Evolutionary conservation across 2,113 vertebrate genomes (phyloP).

Genomic region (Amazona guildingii): DNA sequence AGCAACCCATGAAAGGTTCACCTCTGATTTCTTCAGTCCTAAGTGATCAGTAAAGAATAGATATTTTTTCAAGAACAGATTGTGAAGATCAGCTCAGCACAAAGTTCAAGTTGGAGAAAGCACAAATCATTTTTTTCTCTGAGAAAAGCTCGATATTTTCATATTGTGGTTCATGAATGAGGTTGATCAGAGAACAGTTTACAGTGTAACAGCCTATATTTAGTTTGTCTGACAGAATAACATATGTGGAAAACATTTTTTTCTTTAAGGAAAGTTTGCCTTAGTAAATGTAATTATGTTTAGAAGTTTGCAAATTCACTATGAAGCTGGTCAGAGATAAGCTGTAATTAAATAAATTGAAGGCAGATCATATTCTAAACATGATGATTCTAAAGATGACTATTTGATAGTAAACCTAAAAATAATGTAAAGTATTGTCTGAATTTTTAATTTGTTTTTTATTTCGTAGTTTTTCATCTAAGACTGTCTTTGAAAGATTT

Average conservation of each 20-base stretch:
- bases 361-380: not conserved
- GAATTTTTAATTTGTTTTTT: not conserved
- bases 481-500: not conserved
- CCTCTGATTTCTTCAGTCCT: not conserved
- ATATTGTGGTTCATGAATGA: not conserved
- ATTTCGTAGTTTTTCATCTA: not conserved
- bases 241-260: not conserved
- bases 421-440: not conserved
- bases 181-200: not conserved
- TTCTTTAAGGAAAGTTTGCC: not conserved
- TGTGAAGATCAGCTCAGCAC: not conserved
- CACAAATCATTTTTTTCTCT: not conserved
- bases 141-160: not conserved
- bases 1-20: not conserved
- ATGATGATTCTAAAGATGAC: not conserved
- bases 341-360: not conserved
- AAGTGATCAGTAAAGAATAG: not conserved
- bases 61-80: not conserved
- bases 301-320: not conserved
- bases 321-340: not conserved
- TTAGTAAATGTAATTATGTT: not conserved
- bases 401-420: not conserved
- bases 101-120: not conserved
- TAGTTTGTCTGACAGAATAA: not conserved
- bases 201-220: not conserved